A percentile compares a stretch with the other conserved stretches of the same genome.
Conservation (phyloP, 2,113 vertebrate species). For the Cavia porcellus region DNA sequence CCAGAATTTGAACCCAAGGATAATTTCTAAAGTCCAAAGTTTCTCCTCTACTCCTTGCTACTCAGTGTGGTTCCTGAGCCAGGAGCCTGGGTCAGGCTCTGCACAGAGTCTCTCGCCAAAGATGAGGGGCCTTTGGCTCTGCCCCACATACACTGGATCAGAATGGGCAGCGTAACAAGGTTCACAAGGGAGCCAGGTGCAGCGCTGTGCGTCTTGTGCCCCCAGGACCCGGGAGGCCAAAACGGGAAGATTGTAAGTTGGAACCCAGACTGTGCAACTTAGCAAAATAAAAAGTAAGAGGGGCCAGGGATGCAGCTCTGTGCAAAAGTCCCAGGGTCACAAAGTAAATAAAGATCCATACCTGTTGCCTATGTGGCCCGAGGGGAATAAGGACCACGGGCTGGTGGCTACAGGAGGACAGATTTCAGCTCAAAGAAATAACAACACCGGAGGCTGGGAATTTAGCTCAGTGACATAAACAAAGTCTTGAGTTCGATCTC, state of each 20-base stretch:
- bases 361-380: not conserved
- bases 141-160: not conserved
- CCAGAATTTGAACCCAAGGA: not conserved
- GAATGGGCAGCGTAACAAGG: not conserved
- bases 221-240: not conserved
- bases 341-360: not conserved
- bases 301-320: not conserved
- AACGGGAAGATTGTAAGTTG: not conserved
- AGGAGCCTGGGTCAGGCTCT: not conserved
- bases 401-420: not conserved
- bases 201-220: not conserved
- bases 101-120: not conserved
- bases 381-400: not conserved
- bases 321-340: not conserved
- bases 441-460: not conserved
- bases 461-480: no score
- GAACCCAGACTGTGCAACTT: not conserved
- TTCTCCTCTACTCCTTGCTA: not conserved
- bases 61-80: not conserved
- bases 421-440: conserved; percentile 41
- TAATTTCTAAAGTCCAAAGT: not conserved
- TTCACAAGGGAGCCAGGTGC: no score
- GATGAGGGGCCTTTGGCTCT: not conserved
- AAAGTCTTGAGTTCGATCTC: no score
- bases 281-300: not conserved